phyloP scores from a whole-genome alignment of 2,797 vertebrate genomes.

The Champsocephalus esox region DNA sequence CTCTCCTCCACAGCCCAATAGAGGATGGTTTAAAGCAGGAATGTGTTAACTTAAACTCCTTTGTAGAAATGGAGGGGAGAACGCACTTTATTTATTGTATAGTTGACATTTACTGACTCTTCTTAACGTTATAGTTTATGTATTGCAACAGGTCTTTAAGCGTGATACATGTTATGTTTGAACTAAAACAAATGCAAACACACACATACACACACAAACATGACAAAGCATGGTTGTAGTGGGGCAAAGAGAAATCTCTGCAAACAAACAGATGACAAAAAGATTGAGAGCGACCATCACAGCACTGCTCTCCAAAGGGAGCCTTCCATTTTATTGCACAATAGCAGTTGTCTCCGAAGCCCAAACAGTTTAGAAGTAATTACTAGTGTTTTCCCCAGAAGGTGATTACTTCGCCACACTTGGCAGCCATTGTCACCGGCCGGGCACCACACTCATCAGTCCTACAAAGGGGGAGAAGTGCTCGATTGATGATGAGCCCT shows the following conservation, averaged over 20 bases:
- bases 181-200: conserved; percentile 8
- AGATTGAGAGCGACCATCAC: conserved; percentile 69
- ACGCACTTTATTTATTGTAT: conserved; percentile 4
- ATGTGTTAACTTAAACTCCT: conserved; percentile 36
- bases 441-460: conserved; percentile 82
- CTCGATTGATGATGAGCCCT: conserved; percentile 86
- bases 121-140: conserved; percentile 1
- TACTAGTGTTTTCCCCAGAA: conserved; percentile 86
- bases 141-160: not conserved
- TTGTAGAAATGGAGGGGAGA: conserved; percentile 7
- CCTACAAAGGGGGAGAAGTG: conserved; percentile 85
- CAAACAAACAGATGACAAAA: conserved; percentile 80
- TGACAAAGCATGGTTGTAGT: conserved; percentile 38
- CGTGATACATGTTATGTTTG: not conserved
- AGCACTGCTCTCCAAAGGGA: conserved; percentile 72
- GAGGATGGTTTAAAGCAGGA: conserved; percentile 29
- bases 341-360: conserved; percentile 84
- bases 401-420: conserved; percentile 87
- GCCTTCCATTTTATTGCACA: conserved; percentile 80
- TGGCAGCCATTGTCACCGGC: conserved; percentile 85
- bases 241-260: conserved; percentile 70
- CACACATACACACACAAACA: conserved; percentile 24
- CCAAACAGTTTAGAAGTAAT: conserved; percentile 90
- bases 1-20: conserved; percentile 9
- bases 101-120: conserved; percentile 20